phyloP scores from a whole-genome alignment of 2,797 vertebrate genomes.

The Tangara arthus region DNA sequence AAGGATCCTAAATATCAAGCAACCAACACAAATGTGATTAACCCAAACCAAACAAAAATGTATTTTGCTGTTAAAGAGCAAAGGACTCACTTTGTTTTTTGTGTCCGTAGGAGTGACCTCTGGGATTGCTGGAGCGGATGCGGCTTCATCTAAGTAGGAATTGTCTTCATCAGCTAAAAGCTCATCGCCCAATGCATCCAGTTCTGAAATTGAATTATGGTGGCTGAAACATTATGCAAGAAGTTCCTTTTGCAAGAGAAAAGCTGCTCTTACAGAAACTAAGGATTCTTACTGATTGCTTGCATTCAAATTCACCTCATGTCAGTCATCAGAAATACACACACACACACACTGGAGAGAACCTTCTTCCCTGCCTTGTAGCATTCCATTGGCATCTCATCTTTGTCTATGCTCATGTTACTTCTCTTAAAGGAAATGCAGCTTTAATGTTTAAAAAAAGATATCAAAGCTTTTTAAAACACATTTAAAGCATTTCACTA shows the following conservation, averaged over 20 bases:
- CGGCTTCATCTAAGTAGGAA: constrained; percentile 94
- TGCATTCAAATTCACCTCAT: background rate
- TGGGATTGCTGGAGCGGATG: constrained; percentile 90
- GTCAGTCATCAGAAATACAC: background rate
- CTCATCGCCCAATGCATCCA: constrained; percentile 94
- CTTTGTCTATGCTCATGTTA: background rate
- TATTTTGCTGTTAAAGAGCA: background rate
- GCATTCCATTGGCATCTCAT: background rate
- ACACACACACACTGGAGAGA: background rate
- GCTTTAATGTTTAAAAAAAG: background rate
- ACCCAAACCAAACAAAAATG: background rate
- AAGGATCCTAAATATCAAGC: background rate
- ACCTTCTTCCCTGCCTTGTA: background rate
- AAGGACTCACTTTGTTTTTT: constrained; percentile 85
- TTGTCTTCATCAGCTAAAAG: constrained; percentile 92
- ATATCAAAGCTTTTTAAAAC: background rate
- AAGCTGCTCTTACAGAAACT: background rate
- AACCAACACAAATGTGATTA: background rate
- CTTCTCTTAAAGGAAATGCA: background rate
- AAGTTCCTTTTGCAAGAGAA: background rate
- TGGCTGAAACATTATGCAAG: background rate
- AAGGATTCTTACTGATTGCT: background rate
- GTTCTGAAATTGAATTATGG: constrained; percentile 76
- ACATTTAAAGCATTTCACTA: background rate
- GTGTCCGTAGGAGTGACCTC: constrained; percentile 87